Conservation (phyloP, 2,113 vertebrate genomes). For the Seriola dumerili region DNA sequence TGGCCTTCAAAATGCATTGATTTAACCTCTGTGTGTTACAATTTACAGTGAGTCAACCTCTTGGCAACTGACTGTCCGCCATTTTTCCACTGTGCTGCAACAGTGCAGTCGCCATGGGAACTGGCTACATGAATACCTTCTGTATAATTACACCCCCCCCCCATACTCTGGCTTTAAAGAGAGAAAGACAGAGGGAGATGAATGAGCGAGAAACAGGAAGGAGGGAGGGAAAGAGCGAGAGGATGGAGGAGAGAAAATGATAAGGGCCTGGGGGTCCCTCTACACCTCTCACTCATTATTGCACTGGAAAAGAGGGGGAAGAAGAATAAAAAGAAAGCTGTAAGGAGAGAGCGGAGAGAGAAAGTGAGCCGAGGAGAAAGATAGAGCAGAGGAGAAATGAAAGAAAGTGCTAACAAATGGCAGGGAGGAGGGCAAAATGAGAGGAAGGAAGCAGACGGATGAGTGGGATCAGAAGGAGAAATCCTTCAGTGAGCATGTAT, state of each 20-base stretch:
- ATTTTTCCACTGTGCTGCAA: slow-evolving; percentile 50
- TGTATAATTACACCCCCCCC: slow-evolving; percentile 56
- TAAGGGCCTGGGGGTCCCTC: slow-evolving; percentile 31
- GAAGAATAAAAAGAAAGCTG: background rate
- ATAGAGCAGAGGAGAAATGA: slow-evolving; percentile 17
- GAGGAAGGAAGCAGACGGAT: background rate
- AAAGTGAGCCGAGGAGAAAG: slow-evolving; percentile 30
- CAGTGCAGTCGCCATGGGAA: slow-evolving; percentile 71
- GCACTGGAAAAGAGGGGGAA: slow-evolving; percentile 26
- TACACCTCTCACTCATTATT: slow-evolving; percentile 34
- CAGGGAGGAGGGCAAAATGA: background rate
- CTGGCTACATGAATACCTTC: slow-evolving; percentile 64
- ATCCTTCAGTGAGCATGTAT: slow-evolving; percentile 3
- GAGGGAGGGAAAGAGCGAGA: background rate
- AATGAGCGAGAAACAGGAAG: slow-evolving; percentile 32
- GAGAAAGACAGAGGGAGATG: slow-evolving; percentile 41
- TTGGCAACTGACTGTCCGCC: slow-evolving; percentile 23
- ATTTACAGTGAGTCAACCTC: slow-evolving; percentile 37
- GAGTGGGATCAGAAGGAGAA: slow-evolving; percentile 15
- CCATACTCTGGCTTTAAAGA: slow-evolving; percentile 36
- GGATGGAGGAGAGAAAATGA: background rate
- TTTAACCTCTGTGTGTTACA: slow-evolving; percentile 15
- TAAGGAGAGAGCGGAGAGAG: background rate
- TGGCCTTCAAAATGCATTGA: background rate
- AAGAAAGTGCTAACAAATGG: slow-evolving; percentile 5